Evolutionary conservation across 2,797 vertebrate genomes (phyloP).

Genomic region (Phoxinus dragarum): DNA sequence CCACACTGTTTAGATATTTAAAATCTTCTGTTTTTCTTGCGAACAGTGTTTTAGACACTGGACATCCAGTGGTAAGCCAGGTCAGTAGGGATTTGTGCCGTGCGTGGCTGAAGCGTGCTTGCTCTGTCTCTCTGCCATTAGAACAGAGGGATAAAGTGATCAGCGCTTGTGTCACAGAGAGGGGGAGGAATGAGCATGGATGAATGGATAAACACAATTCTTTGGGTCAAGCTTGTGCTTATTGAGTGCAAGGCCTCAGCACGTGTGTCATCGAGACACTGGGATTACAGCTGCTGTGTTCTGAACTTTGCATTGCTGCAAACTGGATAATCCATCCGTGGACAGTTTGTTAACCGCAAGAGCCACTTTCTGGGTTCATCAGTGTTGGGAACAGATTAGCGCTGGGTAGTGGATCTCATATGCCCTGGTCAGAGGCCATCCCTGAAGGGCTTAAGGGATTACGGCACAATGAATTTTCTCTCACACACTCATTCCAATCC

Average conservation of each 20-base stretch:
- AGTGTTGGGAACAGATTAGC: conserved; percentile 82
- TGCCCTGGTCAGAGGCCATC: conserved; percentile 82
- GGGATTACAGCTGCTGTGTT: conserved; percentile 66
- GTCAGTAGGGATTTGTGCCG: conserved; percentile 5
- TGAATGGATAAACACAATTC: conserved; percentile 61
- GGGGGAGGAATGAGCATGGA: conserved; percentile 51
- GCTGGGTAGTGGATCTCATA: conserved; percentile 82
- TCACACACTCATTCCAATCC: conserved; percentile 62
- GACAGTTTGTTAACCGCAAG: conserved; percentile 80
- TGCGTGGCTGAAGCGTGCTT: conserved; percentile 30
- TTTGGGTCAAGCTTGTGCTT: conserved; percentile 51
- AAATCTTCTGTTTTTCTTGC: not conserved
- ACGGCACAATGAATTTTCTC: conserved; percentile 69
- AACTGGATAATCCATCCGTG: conserved; percentile 77
- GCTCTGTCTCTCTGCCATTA: conserved; percentile 52
- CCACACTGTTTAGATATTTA: not conserved
- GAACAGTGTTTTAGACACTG: conserved; percentile 18
- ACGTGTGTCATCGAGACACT: conserved; percentile 64
- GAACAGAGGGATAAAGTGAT: conserved; percentile 61
- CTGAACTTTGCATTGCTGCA: conserved; percentile 69
- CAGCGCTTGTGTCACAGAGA: conserved; percentile 43
- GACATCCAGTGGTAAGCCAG: conserved; percentile 1
- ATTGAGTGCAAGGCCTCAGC: conserved; percentile 56
- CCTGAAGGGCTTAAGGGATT: conserved; percentile 84
- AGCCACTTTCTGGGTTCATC: conserved; percentile 82